These are phyloP conservation scores for Hyphantria cunea DNA, from an alignment of 1,140 invertebrate genomes.

Conservation along the genomic window DNA sequence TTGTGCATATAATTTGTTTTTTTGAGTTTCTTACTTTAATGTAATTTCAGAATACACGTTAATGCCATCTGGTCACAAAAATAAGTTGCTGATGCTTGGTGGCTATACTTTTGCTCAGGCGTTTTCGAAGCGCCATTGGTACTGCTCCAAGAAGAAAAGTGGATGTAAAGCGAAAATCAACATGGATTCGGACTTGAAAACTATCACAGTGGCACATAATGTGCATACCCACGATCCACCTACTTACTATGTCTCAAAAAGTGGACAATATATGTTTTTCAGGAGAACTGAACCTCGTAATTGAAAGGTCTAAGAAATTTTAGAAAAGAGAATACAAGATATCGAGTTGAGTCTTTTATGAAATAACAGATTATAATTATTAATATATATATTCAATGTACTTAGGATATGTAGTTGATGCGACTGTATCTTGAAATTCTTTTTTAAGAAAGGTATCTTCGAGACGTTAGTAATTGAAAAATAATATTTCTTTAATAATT, in stretches of 20 bases:
- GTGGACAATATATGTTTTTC: constrained; percentile 10
- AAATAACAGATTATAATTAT: too few relatives aligned
- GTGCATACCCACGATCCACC: constrained; percentile 52
- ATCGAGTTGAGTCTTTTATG: too few relatives aligned
- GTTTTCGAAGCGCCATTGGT: constrained; percentile 42
- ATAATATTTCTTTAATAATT: too few relatives aligned
- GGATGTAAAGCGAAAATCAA: constrained; percentile 53
- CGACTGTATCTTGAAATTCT: too few relatives aligned
- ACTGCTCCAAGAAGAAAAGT: constrained; percentile 55
- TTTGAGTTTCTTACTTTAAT: too few relatives aligned
- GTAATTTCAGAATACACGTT: constrained; percentile 8
- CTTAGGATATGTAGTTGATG: too few relatives aligned
- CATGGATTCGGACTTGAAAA: constrained; percentile 36
- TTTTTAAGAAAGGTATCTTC: too few relatives aligned
- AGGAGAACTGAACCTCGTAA: too few relatives aligned
- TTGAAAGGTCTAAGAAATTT: too few relatives aligned
- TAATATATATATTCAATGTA: too few relatives aligned
- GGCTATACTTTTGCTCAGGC: constrained; percentile 41
- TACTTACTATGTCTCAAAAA: constrained; percentile 27
- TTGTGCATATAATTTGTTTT: too few relatives aligned
- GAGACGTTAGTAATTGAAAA: too few relatives aligned
- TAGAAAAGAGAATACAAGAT: neutral
- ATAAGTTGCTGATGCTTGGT: constrained; percentile 35
- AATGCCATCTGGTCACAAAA: constrained; percentile 6
- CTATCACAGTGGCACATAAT: constrained; percentile 31